Evolutionary conservation across 2,113 vertebrate genomes (phyloP).

Genomic region (Cromileptes altivelis): DNA sequence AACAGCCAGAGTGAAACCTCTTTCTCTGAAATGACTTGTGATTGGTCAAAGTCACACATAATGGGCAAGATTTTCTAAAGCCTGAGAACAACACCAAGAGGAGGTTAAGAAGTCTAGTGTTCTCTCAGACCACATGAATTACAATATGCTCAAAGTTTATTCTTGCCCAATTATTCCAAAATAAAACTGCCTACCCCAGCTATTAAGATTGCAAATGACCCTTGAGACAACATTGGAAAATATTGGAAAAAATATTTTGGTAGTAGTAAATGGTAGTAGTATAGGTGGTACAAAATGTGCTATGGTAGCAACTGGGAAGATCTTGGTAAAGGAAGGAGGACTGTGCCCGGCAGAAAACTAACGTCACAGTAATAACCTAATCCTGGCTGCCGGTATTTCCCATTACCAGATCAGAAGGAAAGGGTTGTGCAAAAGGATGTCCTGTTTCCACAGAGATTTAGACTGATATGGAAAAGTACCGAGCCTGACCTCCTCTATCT

Average conservation of each 20-base stretch:
- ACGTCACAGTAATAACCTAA: constrained; percentile 23
- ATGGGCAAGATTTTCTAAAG: too few species aligned
- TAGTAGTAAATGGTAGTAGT: neutral
- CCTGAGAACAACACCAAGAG: too few species aligned
- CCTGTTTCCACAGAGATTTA: constrained; percentile 64
- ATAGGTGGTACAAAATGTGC: neutral
- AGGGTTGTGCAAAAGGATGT: constrained; percentile 74
- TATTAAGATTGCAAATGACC: neutral
- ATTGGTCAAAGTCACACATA: too few species aligned
- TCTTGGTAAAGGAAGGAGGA: constrained; percentile 1
- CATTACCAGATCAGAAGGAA: constrained; percentile 59
- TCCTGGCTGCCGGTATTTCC: constrained; percentile 34
- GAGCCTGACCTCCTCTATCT: constrained; percentile 5
- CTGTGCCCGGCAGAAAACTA: constrained; percentile 16
- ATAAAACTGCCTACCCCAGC: neutral
- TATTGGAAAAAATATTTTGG: too few species aligned
- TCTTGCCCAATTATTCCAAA: too few species aligned
- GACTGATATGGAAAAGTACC: constrained; percentile 61
- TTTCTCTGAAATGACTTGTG: too few species aligned
- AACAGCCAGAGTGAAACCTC: too few species aligned
- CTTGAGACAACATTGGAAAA: neutral
- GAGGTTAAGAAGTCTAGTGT: too few species aligned
- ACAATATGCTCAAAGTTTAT: too few species aligned
- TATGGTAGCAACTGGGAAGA: neutral
- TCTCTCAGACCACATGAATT: too few species aligned